Conservation (phyloP, 2,797 vertebrate species). For the Gadopsis marmoratus region DNA sequence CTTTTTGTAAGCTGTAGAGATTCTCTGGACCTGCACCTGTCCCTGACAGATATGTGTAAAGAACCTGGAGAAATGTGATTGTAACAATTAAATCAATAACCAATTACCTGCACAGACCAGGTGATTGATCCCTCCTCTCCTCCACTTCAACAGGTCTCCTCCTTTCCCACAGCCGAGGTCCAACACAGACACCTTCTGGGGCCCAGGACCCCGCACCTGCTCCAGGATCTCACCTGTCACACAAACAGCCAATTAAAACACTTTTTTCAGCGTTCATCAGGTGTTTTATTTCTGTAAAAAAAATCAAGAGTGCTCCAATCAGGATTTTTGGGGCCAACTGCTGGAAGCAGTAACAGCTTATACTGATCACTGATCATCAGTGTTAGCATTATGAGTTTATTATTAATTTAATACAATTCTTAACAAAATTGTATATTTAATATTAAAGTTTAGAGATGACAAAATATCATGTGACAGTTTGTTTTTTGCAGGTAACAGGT, state of each 20-base stretch:
- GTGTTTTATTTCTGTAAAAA: background rate
- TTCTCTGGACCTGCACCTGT: too few species aligned
- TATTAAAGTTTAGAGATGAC: background rate
- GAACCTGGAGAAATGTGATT: background rate
- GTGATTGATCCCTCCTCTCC: conserved; percentile 91
- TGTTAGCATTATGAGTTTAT: too few species aligned
- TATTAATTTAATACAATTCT: background rate
- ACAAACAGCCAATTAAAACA: background rate
- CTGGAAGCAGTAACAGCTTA: too few species aligned
- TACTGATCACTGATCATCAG: too few species aligned
- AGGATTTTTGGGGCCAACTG: too few species aligned
- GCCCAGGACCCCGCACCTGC: conserved; percentile 77
- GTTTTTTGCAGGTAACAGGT: too few species aligned
- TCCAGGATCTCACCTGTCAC: conserved; percentile 86
- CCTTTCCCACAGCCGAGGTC: conserved; percentile 98
- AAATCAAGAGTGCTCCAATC: too few species aligned
- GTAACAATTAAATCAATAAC: too few species aligned
- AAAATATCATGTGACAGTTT: background rate
- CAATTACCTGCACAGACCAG: conserved; percentile 93
- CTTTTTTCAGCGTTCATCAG: background rate
- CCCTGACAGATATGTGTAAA: background rate
- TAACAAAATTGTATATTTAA: background rate
- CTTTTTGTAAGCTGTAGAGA: too few species aligned
- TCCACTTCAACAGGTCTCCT: conserved; percentile 97
- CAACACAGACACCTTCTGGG: conserved; percentile 87